These are phyloP conservation scores for Microtus ochrogaster DNA, from an alignment of 2,113 vertebrate species.

Conservation along the genomic window DNA sequence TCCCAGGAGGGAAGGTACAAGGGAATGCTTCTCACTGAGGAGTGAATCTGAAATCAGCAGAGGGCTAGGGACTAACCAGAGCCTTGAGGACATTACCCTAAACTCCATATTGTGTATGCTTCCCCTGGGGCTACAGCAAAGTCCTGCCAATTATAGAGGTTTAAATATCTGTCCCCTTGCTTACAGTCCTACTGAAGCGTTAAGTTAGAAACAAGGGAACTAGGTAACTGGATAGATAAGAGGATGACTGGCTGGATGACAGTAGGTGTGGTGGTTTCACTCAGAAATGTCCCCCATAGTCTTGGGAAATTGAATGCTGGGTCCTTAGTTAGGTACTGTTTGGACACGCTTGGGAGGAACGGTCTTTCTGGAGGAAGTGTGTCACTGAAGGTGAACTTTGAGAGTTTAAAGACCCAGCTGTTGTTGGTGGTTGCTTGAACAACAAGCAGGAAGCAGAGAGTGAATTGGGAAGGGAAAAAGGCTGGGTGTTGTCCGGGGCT, in stretches of 20 bases:
- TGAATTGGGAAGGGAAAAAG: no score
- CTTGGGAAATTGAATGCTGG: not conserved
- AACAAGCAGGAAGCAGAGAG: no score
- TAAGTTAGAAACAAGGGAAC: not conserved
- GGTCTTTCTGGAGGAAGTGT: not conserved
- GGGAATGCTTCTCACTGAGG: not conserved
- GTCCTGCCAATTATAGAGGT: not conserved
- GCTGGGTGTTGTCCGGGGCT: no score
- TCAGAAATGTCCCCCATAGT: not conserved
- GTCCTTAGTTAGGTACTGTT: not conserved
- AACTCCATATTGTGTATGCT: not conserved
- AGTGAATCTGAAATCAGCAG: not conserved
- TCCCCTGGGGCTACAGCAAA: not conserved
- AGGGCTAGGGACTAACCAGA: not conserved
- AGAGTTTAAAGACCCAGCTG: not conserved
- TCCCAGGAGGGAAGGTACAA: not conserved
- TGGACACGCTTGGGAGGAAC: not conserved
- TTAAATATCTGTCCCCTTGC: not conserved
- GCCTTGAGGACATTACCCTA: rapidly evolving
- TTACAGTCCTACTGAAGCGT: not conserved
- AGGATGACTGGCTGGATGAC: not conserved
- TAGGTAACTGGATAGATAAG: not conserved
- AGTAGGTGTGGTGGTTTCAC: not conserved
- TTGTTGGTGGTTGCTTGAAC: no score
- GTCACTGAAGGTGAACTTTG: not conserved